A percentile compares a stretch with the other conserved stretches of the same genome.
Conservation (phyloP, 2,113 vertebrate species). For the Toxotes chatareus region DNA sequence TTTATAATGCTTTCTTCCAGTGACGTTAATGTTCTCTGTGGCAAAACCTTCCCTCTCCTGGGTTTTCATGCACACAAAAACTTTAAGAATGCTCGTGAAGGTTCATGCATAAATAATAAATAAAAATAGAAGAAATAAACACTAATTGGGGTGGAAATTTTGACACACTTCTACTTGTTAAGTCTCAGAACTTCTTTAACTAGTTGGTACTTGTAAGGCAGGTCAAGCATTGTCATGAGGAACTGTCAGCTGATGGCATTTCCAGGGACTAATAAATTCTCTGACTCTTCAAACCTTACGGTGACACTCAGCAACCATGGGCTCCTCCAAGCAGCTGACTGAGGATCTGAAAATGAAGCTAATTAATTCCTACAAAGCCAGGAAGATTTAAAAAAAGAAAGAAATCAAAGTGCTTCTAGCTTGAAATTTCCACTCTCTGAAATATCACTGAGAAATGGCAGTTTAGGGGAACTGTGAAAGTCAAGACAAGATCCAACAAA, state of each 20-base stretch:
- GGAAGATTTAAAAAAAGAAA: not conserved
- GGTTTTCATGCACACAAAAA: not conserved
- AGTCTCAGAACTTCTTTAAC: too few species aligned
- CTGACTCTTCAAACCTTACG: not conserved
- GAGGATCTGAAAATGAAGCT: not conserved
- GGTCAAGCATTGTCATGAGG: not conserved
- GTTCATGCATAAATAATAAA: not conserved
- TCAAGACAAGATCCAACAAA: not conserved
- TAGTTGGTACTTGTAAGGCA: not conserved
- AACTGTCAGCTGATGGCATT: not conserved
- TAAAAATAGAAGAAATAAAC: not conserved
- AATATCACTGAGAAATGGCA: not conserved
- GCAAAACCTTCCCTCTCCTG: not conserved
- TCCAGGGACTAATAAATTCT: not conserved
- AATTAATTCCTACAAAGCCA: not conserved
- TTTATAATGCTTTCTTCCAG: not conserved
- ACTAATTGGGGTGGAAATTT: not conserved
- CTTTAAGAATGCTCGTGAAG: not conserved
- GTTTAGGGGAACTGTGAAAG: not conserved
- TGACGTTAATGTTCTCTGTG: not conserved
- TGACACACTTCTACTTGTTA: not conserved
- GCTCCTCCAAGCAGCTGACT: not conserved
- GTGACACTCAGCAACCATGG: not conserved
- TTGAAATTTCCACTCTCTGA: not conserved
- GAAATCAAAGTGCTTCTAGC: not conserved